Percentiles rank a stretch among this genome's conserved stretches.
Evolutionary conservation across 2,888 invertebrate species (phyloP).

Genomic region (Machimus rusticus): DNA sequence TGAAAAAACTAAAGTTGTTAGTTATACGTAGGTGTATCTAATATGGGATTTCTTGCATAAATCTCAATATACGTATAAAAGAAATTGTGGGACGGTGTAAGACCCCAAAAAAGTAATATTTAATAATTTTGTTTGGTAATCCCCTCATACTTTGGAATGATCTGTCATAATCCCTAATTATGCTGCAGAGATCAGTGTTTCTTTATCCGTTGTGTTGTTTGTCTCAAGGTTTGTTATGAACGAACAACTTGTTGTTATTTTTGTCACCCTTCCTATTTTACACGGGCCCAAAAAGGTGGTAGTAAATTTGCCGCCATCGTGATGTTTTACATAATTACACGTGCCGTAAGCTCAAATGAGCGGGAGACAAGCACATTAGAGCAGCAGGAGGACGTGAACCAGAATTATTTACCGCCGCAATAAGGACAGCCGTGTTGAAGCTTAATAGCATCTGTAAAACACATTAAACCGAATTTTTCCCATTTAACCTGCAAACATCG

Average conservation of each 20-base stretch:
- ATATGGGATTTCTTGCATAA: too few species aligned
- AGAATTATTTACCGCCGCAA: conserved; percentile 34
- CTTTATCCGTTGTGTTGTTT: not conserved
- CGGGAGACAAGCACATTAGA: conserved; percentile 28
- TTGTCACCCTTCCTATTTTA: not conserved
- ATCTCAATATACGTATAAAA: too few species aligned
- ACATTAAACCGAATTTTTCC: conserved; percentile 39
- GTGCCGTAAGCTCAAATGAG: conserved; percentile 33
- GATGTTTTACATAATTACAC: conserved; percentile 36
- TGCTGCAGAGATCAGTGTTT: not conserved
- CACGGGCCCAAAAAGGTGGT: not conserved
- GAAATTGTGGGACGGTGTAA: not conserved
- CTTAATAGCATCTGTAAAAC: conserved; percentile 24
- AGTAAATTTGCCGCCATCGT: conserved; percentile 9
- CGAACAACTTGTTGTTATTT: conserved; percentile 1
- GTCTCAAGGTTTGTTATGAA: not conserved
- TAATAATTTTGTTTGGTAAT: not conserved
- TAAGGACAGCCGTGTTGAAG: conserved; percentile 32
- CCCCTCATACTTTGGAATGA: not conserved
- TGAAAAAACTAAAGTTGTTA: too few species aligned
- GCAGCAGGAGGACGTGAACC: conserved; percentile 17
- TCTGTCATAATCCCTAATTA: not conserved
- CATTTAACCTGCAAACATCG: conserved; percentile 37
- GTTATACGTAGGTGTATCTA: too few species aligned
- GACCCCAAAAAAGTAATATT: not conserved